Evolutionary conservation across 2,113 vertebrate genomes (phyloP), one percentile per base, ranked within the genome.

Genomic region (Hepsetus odoe): DNA sequence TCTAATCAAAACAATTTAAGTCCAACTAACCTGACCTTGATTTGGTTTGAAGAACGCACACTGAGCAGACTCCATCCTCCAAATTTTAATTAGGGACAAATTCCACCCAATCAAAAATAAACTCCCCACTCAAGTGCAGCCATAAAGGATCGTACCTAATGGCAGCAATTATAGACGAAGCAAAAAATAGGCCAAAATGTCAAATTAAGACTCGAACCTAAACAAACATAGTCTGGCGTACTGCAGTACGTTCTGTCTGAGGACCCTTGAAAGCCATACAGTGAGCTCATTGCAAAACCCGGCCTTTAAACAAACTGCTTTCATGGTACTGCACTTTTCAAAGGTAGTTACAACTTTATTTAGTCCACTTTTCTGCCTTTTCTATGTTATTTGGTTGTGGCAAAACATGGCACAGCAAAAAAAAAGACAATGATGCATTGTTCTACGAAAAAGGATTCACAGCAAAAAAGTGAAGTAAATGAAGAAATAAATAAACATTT

Each of bases 81-180:
- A n/a, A n/a, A n/a, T n/a, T n/a, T n/a, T n/a, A n/a, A n/a, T n/a
- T n/a, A n/a, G 46, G 62, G 51, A 24, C 28, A 66, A 67, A 74
- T 65, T 72, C 55, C 62, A 74, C 59, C 69, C 76, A 81, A 86
- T 88, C 68, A 86, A 68, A 74, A 66, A 71, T 76, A 68, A 62
- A 78, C 75, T 80, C 65, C 74, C 40, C 28, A 33, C 81, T 71
- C 74, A 80, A 75, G 76, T 80, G 79, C 8, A 51, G 49, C 81
- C 72, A 79, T 88, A 82, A 83, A 56, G n/a, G 58, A 76, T 42
- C 24, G 84, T 83, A 78, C 66, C 20, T 16, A 10, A 40, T 55
- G 49, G 49, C 68, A 87, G 82, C 70, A 80, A 82, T 90, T 79
- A 66, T 38, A 56, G 28, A 32, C 38, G 44, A 51, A 64, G 40